These are phyloP conservation scores for Rapana venosa DNA, from an alignment of 2,888 invertebrate genomes.

Conservation along the genomic window DNA sequence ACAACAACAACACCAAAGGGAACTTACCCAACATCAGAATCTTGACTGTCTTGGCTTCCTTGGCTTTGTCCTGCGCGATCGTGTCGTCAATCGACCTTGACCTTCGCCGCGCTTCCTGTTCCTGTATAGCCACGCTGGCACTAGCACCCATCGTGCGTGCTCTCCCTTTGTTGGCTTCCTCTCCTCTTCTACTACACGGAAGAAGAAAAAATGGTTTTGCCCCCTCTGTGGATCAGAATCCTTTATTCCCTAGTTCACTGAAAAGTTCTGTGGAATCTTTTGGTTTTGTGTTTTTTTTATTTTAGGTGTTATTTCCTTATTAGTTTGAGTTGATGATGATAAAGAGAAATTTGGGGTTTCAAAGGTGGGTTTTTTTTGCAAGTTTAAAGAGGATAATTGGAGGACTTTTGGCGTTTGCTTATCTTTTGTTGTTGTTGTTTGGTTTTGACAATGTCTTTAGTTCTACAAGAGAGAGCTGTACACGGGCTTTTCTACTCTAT, in stretches of 20 bases:
- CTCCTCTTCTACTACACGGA: neutral
- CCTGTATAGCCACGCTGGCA: constrained; percentile 48
- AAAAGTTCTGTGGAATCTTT: neutral
- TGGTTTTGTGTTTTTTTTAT: too few species aligned
- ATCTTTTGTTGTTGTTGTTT: too few species aligned
- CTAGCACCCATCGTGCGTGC: constrained; percentile 44
- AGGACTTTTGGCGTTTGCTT: too few species aligned
- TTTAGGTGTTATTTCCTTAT: too few species aligned
- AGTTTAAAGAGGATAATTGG: too few species aligned
- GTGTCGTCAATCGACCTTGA: constrained; percentile 52
- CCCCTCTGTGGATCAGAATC: neutral
- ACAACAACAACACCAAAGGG: too few species aligned
- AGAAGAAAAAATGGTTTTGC: neutral
- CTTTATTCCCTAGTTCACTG: neutral
- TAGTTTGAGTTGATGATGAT: too few species aligned
- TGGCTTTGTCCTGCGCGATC: constrained; percentile 45
- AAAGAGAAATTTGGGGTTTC: too few species aligned
- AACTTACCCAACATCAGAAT: constrained; percentile 52
- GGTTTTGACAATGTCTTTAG: too few species aligned
- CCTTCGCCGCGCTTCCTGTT: constrained; percentile 50
- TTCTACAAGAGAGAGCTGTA: too few species aligned
- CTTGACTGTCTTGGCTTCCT: constrained; percentile 45
- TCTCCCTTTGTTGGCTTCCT: neutral
- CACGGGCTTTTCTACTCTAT: too few species aligned
- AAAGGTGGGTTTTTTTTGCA: too few species aligned